These are phyloP conservation scores for Leptosomus discolor DNA, from an alignment of 2,113 vertebrate genomes.

Conservation along the genomic window DNA sequence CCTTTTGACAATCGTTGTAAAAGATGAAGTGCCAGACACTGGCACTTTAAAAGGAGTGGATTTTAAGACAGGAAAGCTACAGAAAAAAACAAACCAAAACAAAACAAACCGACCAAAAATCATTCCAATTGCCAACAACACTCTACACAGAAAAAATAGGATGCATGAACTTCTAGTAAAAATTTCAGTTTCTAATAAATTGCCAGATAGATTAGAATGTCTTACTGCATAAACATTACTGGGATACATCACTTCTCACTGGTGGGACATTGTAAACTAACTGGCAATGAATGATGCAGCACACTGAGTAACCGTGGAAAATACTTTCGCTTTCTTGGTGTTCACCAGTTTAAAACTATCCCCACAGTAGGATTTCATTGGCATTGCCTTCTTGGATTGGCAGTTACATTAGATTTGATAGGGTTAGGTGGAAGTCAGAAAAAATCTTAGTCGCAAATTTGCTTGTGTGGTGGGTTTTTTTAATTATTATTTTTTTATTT, in stretches of 20 bases:
- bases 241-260: neutral
- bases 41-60: neutral
- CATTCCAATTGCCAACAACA: neutral
- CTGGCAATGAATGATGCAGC: neutral
- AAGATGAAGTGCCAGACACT: neutral
- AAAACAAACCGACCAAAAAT: neutral
- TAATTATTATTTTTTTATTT: neutral
- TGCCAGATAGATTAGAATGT: neutral
- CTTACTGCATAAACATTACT: neutral
- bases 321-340: neutral
- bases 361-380: neutral
- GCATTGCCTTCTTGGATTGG: neutral
- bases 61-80: neutral
- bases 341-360: neutral
- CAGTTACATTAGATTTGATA: neutral
- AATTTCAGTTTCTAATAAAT: neutral
- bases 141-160: neutral
- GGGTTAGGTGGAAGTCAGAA: neutral
- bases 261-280: fast-evolving
- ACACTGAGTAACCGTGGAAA: neutral
- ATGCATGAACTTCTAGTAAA: neutral
- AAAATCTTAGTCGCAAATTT: neutral
- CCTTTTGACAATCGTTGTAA: neutral
- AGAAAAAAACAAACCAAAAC: neutral
- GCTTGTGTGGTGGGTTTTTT: neutral